Evolutionary conservation across 2,113 vertebrate species (phyloP), one percentile per base, ranked within the genome.

Genomic region (Hoplias malabaricus): DNA sequence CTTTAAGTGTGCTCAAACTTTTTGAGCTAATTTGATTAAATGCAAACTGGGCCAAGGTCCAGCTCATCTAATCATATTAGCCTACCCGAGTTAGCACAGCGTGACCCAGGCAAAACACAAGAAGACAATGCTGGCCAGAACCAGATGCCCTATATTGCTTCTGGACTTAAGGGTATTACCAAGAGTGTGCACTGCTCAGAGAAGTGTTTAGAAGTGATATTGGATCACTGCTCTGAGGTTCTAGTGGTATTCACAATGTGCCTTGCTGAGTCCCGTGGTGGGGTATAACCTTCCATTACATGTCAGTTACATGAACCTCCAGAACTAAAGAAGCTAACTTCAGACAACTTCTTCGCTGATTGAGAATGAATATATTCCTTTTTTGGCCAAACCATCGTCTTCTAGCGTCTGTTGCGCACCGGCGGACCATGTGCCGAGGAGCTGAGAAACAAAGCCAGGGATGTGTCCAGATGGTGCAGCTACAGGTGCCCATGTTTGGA

Each of bases 401-500:
- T 23, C 48, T 7, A 53, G 19, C n/a, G 19, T 19, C 43, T 46
- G 43, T 16, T 53, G n/a, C 19, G 33, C 2, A 14, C 10, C 12
- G 13, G 12, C 6, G 0, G 16, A 19, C 2, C 38, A 14, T 29
- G 8, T 29, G 36, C 36, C 36, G 25, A 34, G 42, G 12, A 23
- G 56, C 27, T 27, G 27, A 3, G 11, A 14, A 19, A 74, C 57
- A 53, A 66, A 34, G 59, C 16, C 59, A 34, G 33, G 33, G 73
- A 54, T 19, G 61, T 38, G 31, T 33, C 43, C 73, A 75, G 61
- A 38, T 66, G 61, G 59, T 66, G 21, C 43, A 3, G 72, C 72
- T 48, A 48, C 74, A 68, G 62, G 74, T 68, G 21, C 50, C 38
- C 54, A 19, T 70, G 75, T 70, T 36, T 16, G 10, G 21, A 29